Evolutionary conservation across 1,140 invertebrate species (phyloP), one percentile per base, ranked within the genome.

Genomic region (Lasioglossum albipes): DNA sequence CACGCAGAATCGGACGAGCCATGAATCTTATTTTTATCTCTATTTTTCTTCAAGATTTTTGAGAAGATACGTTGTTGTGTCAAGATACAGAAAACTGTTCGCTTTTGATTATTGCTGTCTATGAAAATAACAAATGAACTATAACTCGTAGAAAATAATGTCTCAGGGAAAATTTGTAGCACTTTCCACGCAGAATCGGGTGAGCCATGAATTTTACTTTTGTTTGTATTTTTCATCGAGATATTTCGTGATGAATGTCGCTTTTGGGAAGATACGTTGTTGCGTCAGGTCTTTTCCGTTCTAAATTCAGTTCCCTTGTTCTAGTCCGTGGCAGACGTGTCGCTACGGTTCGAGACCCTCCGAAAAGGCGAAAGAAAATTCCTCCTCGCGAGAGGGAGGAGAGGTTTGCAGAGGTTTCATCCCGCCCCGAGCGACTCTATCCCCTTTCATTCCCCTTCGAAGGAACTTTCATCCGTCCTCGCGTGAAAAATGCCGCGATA

Each of bases 401-500:
- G 9, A 2, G 27, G 45, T 49, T 49, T 49, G 31, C 36, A 71
- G 18, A 20, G 7, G 31, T 71, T 70, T 45, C 20, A 20, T 31
- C 18, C 18, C 67, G 13, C 49, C 36, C 36, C 31, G 54, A 36
- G 42, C 49, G 52, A 57, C 49, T 57, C 68, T 18, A 57, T 73
- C 57, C 36, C 57, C 57, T 62, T 73, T 73, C 41, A 62, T 73
- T 16, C 57, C 22, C 4, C n/a, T 18, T 75, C 4, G 66, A 22
- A 49, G 10, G 65, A 67, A 67, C 41, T 67, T 45, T 45, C 41
- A n/a, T 45, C 42, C 18, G 36, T 5, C 20, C 27, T 65, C 42
- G 45, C 31, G 45, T 75, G 73, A 75, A 75, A 75, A 75, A 75
- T 75, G 64, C 73, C 18, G 49, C 31, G 62, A 54, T 52, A 75